Percentiles rank a stretch among this genome's conserved stretches.
phyloP scores from a whole-genome alignment of 92 coral and sea anemone species.

The Chrysogorgia sp. region DNA sequence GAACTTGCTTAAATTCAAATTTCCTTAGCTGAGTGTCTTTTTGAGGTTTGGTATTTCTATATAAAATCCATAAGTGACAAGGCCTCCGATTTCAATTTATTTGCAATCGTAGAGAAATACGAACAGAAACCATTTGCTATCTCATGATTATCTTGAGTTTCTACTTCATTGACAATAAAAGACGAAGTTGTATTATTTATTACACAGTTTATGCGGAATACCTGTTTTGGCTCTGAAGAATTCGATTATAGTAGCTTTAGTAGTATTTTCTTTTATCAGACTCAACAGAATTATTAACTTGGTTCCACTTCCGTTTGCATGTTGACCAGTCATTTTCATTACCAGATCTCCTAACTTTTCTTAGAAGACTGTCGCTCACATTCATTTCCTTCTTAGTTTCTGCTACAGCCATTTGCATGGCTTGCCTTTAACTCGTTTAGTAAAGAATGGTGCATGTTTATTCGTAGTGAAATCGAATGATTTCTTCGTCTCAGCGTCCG shows the following conservation, averaged over 20 bases:
- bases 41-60: conserved; percentile 1
- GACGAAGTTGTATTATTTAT: too few relatives aligned
- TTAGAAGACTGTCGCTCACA: conserved; percentile 7
- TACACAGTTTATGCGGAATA: conserved; percentile 1
- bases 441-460: conserved; percentile 26
- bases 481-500: too few relatives aligned
- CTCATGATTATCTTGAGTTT: too few relatives aligned
- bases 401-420: conserved; percentile 24
- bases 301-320: conserved; percentile 19
- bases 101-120: conserved; percentile 20
- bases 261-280: conserved; percentile 17
- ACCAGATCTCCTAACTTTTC: conserved; percentile 26
- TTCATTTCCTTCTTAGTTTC: conserved; percentile 22
- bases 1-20: conserved; percentile 12
- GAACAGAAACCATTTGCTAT: conserved; percentile 27
- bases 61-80: conserved; percentile 7
- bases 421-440: conserved; percentile 16
- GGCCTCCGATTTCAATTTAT: conserved; percentile 1
- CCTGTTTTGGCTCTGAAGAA: conserved; percentile 9
- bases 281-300: conserved; percentile 9
- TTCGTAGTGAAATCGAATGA: too few relatives aligned
- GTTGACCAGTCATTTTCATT: conserved; percentile 22
- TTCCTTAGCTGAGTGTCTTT: neutral
- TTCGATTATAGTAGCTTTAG: conserved; percentile 6
- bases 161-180: too few relatives aligned